These are phyloP conservation scores for Lepidotrigona ventralis DNA, from an alignment of 1,140 invertebrate genomes.

Conservation along the genomic window DNA sequence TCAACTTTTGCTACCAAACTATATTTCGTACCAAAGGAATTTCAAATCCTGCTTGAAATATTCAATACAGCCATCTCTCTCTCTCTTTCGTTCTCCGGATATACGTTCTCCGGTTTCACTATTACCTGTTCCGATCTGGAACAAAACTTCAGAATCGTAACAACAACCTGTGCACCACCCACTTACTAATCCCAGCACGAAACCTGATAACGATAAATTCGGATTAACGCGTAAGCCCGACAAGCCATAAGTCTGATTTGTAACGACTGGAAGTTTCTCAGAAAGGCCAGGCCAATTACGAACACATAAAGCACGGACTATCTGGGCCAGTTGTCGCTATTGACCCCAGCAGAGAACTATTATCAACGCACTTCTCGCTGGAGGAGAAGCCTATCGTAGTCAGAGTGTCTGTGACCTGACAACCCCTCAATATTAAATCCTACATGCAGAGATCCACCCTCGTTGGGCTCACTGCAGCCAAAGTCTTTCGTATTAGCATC, in stretches of 20 bases:
- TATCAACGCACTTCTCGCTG: neutral
- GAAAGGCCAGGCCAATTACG: neutral
- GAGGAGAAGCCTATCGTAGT: neutral
- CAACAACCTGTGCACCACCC: neutral
- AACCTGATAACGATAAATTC: neutral
- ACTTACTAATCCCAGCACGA: neutral
- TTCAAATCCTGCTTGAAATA: too few species aligned
- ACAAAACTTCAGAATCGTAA: neutral
- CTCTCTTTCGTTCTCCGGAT: too few species aligned
- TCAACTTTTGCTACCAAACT: too few species aligned
- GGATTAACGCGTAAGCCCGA: neutral
- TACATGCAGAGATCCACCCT: neutral
- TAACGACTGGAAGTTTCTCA: neutral
- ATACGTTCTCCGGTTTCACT: too few species aligned
- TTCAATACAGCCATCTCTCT: too few species aligned
- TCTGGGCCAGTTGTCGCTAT: neutral
- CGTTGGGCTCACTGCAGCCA: neutral
- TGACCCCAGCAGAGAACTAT: neutral
- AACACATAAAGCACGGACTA: neutral
- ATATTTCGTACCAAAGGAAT: too few species aligned
- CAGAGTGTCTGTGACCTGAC: neutral
- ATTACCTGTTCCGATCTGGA: too few species aligned
- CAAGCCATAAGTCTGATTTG: neutral
- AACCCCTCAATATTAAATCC: neutral
- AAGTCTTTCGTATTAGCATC: slow-evolving; percentile 1